Conservation (phyloP, 2,113 vertebrate species). For the Python bivittatus region DNA sequence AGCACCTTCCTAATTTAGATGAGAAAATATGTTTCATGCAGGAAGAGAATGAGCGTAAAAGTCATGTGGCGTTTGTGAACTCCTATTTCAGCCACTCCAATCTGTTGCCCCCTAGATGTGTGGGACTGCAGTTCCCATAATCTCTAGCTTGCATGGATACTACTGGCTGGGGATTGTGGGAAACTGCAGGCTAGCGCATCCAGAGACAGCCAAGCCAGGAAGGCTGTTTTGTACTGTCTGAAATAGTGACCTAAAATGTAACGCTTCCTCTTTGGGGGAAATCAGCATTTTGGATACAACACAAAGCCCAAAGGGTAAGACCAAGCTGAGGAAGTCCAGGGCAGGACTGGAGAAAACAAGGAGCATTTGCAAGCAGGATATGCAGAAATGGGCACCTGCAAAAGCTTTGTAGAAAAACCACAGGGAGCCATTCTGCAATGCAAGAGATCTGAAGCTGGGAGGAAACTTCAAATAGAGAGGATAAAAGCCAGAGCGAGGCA, state of each 20-base stretch:
- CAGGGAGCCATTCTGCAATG: neutral
- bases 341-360: neutral
- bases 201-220: neutral
- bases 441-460: neutral
- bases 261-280: neutral
- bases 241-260: neutral
- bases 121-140: neutral
- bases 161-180: neutral
- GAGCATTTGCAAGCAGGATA: neutral
- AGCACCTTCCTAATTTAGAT: slow-evolving; percentile 52
- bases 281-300: neutral
- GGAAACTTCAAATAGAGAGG: neutral
- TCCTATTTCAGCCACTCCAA: neutral
- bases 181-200: neutral
- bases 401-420: neutral
- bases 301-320: neutral
- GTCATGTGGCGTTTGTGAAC: neutral
- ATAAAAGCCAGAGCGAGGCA: neutral
- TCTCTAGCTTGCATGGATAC: neutral
- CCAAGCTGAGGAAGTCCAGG: neutral
- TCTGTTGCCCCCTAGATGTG: neutral
- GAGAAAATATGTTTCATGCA: slow-evolving; percentile 44
- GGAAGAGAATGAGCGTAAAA: neutral
- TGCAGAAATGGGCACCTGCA: neutral
- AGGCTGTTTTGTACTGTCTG: neutral